phyloP scores from a whole-genome alignment of 1,140 invertebrate genomes.

The Drosophila santomea region DNA sequence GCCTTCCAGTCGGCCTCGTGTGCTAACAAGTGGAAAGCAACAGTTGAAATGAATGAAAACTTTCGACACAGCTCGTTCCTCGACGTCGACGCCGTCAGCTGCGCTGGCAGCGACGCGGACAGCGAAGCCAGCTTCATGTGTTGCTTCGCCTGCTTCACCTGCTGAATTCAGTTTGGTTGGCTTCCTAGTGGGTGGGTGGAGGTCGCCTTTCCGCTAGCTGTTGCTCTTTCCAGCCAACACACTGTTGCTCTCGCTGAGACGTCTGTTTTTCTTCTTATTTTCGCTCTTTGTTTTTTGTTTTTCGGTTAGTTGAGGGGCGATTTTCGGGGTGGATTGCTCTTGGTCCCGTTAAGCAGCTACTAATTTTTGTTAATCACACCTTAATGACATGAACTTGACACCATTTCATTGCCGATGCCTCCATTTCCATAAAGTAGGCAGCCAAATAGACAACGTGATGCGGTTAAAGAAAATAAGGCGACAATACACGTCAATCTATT shows the following conservation, averaged over 20 bases:
- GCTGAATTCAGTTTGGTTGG: slow-evolving; percentile 16
- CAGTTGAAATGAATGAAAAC: slow-evolving; percentile 76
- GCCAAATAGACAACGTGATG: slow-evolving; percentile 45
- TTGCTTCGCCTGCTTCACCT: slow-evolving; percentile 66
- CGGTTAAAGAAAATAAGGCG: slow-evolving; percentile 1
- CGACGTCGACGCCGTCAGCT: slow-evolving; percentile 12
- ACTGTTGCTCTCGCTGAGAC: slow-evolving; percentile 55
- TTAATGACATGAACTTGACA: slow-evolving; percentile 82
- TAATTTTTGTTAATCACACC: slow-evolving; percentile 83
- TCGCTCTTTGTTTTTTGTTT: not conserved
- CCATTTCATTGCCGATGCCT: slow-evolving; percentile 55
- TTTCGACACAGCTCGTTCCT: slow-evolving; percentile 35
- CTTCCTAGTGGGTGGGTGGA: not conserved
- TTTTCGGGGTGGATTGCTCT: slow-evolving; percentile 4
- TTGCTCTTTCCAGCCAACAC: slow-evolving; percentile 56
- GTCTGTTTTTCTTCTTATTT: slow-evolving; percentile 5
- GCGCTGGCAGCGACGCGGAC: slow-evolving; percentile 18
- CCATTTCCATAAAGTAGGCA: slow-evolving; percentile 60
- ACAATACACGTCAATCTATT: not conserved
- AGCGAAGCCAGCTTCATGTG: slow-evolving; percentile 59
- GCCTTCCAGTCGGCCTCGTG: slow-evolving; percentile 48
- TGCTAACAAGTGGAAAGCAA: slow-evolving; percentile 80
- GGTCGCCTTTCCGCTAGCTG: slow-evolving; percentile 9
- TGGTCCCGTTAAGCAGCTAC: slow-evolving; percentile 67
- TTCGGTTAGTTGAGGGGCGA: not conserved